These are phyloP conservation scores for Proterorhinus semilunaris DNA, from an alignment of 2,113 vertebrate genomes.

Conservation along the genomic window DNA sequence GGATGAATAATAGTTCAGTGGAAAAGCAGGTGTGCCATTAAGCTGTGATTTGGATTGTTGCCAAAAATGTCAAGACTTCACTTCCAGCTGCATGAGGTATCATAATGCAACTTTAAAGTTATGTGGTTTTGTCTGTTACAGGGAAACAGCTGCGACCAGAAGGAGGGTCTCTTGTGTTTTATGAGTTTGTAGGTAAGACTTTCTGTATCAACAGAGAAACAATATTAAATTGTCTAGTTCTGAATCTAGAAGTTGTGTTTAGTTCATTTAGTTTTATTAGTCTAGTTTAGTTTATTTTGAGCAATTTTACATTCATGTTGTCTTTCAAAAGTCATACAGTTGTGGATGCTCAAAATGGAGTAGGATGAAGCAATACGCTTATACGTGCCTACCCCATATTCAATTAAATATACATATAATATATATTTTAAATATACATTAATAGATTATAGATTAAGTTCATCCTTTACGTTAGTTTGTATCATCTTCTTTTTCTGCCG, in stretches of 20 bases:
- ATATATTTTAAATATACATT: too few relatives aligned
- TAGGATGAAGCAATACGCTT: too few relatives aligned
- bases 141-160: neutral
- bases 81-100: neutral
- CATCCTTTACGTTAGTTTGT: too few relatives aligned
- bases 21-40: conserved; percentile 11
- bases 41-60: neutral
- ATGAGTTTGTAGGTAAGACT: neutral
- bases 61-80: conserved; percentile 5
- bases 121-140: neutral
- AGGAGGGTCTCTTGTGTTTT: neutral
- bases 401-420: too few relatives aligned
- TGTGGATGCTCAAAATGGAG: too few relatives aligned
- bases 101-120: conserved; percentile 4
- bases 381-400: too few relatives aligned
- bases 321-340: too few relatives aligned
- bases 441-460: too few relatives aligned
- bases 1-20: neutral
- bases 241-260: neutral
- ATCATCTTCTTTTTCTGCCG: too few relatives aligned
- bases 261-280: too few relatives aligned
- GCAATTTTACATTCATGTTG: too few relatives aligned
- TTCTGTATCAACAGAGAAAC: neutral
- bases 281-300: too few relatives aligned
- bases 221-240: neutral